These are phyloP conservation scores for Glaucopsyche alexis DNA, from an alignment of 2,888 invertebrate genomes.

Conservation along the genomic window DNA sequence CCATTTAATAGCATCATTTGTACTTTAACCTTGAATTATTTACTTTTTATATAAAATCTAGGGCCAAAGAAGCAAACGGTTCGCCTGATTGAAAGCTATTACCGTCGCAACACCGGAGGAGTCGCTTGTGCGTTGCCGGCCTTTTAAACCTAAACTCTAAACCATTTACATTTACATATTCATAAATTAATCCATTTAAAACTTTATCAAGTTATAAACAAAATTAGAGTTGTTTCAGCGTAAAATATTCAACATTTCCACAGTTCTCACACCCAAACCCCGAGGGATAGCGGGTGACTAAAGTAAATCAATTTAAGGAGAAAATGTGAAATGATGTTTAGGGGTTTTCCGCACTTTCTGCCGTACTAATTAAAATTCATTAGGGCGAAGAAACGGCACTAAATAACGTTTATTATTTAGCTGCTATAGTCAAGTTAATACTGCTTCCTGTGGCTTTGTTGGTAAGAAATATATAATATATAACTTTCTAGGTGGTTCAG, in stretches of 20 bases:
- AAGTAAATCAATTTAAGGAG: not conserved
- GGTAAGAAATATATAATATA: not conserved
- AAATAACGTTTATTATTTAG: not conserved
- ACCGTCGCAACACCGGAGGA: too few relatives aligned
- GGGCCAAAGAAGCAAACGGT: too few relatives aligned
- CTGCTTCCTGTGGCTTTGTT: not conserved
- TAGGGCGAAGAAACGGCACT: not conserved
- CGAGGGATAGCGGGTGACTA: not conserved
- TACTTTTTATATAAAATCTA: too few relatives aligned
- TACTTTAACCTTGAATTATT: too few relatives aligned
- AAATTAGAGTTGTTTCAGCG: slow-evolving; percentile 1
- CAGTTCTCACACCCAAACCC: not conserved
- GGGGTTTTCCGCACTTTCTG: slow-evolving; percentile 8
- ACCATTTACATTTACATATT: slow-evolving; percentile 1
- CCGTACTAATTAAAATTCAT: not conserved
- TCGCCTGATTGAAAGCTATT: too few relatives aligned
- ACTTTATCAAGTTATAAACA: not conserved
- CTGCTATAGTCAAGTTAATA: not conserved
- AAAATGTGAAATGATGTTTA: slow-evolving; percentile 7
- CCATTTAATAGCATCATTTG: too few relatives aligned
- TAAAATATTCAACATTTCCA: not conserved
- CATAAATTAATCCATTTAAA: not conserved
- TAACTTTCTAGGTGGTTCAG: too few relatives aligned
- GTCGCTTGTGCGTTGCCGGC: too few relatives aligned
- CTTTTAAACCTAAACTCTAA: not conserved